A percentile compares a stretch with the other conserved stretches of the same genome.
phyloP scores from a whole-genome alignment of 2,797 vertebrate genomes.

The Ctenochaetus hawaiiensis region DNA sequence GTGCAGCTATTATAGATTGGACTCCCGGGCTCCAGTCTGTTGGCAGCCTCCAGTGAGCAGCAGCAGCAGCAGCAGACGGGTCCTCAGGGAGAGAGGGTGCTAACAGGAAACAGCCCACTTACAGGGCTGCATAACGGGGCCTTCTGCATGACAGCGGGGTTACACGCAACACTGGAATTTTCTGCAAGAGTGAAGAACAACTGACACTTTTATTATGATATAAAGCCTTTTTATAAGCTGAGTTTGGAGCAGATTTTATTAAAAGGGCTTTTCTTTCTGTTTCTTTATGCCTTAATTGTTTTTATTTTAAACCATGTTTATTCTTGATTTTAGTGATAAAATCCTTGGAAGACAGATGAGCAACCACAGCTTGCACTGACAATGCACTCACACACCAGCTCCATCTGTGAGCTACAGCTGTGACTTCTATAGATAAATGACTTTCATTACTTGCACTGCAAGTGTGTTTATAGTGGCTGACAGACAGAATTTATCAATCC shows the following conservation, averaged over 20 bases:
- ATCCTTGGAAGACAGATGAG: conserved; percentile 17
- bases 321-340: conserved; percentile 11
- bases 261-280: not conserved
- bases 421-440: conserved; percentile 49
- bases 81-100: conserved; percentile 44
- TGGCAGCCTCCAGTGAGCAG: conserved; percentile 58
- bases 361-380: conserved; percentile 35
- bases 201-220: conserved; percentile 29
- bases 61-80: conserved; percentile 38
- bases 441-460: conserved; percentile 53
- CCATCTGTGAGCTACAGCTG: conserved; percentile 56
- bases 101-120: conserved; percentile 39
- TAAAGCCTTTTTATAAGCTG: too few relatives aligned
- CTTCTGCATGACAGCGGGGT: conserved; percentile 35
- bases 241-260: conserved; percentile 6
- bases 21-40: conserved; percentile 42
- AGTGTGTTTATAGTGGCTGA: conserved; percentile 54
- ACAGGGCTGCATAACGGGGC: conserved; percentile 25
- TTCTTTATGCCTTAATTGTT: not conserved
- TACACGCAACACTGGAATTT: conserved; percentile 21
- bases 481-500: conserved; percentile 52
- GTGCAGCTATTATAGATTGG: conserved; percentile 62
- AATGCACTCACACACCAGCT: conserved; percentile 7
- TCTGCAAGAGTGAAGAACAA: not conserved
- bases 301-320: not conserved